Conservation (phyloP, 2,888 invertebrate genomes). For the Drosophila atroscutellata region DNA sequence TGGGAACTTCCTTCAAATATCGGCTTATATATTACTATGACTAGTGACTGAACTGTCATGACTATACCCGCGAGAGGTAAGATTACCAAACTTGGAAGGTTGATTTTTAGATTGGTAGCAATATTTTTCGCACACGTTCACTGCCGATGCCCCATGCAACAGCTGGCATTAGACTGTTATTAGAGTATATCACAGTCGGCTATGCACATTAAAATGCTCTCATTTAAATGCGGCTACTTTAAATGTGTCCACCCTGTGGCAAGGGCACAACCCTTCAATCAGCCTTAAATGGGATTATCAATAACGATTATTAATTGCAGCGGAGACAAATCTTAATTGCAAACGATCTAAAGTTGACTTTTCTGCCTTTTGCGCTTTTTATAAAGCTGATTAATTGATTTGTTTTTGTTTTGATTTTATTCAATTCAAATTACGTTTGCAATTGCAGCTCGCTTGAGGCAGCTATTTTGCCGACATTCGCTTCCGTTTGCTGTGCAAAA, state of each 20-base stretch:
- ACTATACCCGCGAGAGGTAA: not conserved
- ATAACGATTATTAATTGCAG: slow-evolving; percentile 45
- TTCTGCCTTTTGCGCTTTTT: slow-evolving; percentile 44
- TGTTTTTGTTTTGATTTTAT: slow-evolving; percentile 57
- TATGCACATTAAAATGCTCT: not conserved
- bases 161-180: not conserved
- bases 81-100: not conserved
- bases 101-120: rapidly evolving
- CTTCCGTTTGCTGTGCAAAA: slow-evolving; percentile 26
- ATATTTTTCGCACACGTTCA: not conserved
- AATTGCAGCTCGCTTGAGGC: slow-evolving; percentile 5
- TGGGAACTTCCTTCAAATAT: not conserved
- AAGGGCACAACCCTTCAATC: slow-evolving; percentile 32
- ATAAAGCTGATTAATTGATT: slow-evolving; percentile 68
- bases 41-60: rapidly evolving
- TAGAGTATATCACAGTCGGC: not conserved
- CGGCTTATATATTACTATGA: not conserved
- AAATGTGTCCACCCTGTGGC: not conserved
- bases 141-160: not conserved
- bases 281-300: slow-evolving; percentile 43
- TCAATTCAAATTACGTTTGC: slow-evolving; percentile 46
- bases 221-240: not conserved
- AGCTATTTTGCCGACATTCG: not conserved
- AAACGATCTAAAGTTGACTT: slow-evolving; percentile 29
- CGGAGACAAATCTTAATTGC: slow-evolving; percentile 53